Evolutionary conservation across 2,113 vertebrate species (phyloP).

Genomic region (Antennarius striatus): DNA sequence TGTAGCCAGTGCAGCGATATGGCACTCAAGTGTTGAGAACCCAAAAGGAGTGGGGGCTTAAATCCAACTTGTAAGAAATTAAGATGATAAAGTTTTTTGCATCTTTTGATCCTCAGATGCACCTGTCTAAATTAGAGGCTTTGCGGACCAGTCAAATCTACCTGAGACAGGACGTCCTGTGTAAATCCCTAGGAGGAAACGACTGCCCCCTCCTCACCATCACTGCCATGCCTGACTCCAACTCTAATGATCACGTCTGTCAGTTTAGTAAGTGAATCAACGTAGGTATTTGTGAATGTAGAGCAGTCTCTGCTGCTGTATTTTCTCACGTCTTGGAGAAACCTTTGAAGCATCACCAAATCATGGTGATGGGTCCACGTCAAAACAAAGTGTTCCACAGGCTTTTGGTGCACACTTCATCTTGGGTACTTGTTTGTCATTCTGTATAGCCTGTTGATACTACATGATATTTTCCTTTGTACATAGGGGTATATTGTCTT

Average conservation of each 20-base stretch:
- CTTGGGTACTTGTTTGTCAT: too few species aligned
- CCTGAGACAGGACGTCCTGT: constrained; percentile 90
- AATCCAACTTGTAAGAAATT: neutral
- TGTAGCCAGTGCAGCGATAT: neutral
- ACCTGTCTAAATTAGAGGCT: constrained; percentile 91
- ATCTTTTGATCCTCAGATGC: constrained; percentile 82
- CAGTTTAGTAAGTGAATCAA: constrained; percentile 89
- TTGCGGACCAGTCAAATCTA: constrained; percentile 91
- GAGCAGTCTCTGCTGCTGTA: neutral
- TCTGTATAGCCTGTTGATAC: too few species aligned
- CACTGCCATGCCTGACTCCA: constrained; percentile 95
- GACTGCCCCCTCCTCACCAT: constrained; percentile 94
- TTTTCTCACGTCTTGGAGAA: neutral
- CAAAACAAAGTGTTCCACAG: neutral
- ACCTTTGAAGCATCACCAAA: neutral
- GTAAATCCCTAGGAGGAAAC: constrained; percentile 92
- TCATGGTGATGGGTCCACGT: neutral
- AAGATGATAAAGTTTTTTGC: neutral
- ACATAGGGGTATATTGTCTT: too few species aligned
- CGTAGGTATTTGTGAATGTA: neutral
- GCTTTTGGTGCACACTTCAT: too few species aligned
- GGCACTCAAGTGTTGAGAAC: neutral
- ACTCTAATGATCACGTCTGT: constrained; percentile 89
- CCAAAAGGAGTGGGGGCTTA: neutral
- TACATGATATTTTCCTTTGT: too few species aligned